A percentile compares a stretch with the other conserved stretches of the same genome.
Evolutionary conservation across 2,888 invertebrate genomes (phyloP).

Genomic region (Mellilla xanthometata): DNA sequence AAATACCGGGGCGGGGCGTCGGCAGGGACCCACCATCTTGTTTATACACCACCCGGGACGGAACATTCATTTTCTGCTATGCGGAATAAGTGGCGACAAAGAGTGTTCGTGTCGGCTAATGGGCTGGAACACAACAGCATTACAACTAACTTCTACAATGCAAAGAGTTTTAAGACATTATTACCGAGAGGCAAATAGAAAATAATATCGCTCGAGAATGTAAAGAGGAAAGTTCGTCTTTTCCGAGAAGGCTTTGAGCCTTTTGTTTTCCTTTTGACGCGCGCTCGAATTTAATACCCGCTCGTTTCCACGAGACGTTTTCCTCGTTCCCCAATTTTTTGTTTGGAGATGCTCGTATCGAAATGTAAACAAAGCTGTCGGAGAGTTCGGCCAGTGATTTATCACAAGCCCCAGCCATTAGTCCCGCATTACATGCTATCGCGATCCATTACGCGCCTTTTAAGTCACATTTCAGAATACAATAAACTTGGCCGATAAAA

Average conservation of each 20-base stretch:
- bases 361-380: conserved; percentile 21
- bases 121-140: conserved; percentile 55
- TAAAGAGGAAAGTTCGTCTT: not conserved
- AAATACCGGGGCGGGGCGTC: conserved; percentile 65
- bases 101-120: conserved; percentile 61
- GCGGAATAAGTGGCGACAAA: conserved; percentile 66
- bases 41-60: conserved; percentile 61
- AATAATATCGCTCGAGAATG: not conserved
- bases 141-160: conserved; percentile 47
- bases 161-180: conserved; percentile 4
- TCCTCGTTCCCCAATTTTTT: conserved; percentile 1
- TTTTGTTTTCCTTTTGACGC: not conserved
- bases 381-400: conserved; percentile 29
- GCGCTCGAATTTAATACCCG: not conserved
- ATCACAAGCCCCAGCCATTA: conserved; percentile 21
- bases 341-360: conserved; percentile 10
- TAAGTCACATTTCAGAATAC: conserved; percentile 23
- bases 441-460: conserved; percentile 22
- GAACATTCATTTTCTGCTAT: conserved; percentile 66
- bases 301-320: conserved; percentile 11
- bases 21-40: conserved; percentile 64
- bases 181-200: conserved; percentile 25
- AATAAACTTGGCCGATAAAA: conserved; percentile 25
- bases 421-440: conserved; percentile 19
- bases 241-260: not conserved